These are phyloP conservation scores for Dasyurus viverrinus DNA, from an alignment of 2,113 vertebrate genomes.

Conservation along the genomic window DNA sequence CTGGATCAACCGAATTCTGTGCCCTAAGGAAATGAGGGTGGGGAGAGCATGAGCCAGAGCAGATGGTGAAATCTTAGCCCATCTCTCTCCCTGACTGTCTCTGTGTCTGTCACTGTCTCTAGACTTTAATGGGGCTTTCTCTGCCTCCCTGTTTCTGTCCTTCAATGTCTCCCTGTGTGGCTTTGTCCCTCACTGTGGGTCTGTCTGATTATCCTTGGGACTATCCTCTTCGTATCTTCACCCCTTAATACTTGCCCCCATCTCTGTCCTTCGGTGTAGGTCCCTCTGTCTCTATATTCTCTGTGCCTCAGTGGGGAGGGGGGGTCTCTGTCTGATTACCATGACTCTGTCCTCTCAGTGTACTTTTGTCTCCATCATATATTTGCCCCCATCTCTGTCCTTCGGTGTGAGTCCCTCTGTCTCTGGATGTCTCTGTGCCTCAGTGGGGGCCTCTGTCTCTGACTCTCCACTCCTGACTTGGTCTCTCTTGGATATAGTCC, in stretches of 20 bases:
- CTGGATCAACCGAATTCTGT: not conserved
- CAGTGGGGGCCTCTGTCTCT: not conserved
- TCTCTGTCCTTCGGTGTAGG: not conserved
- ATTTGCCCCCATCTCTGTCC: not conserved
- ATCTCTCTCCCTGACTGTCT: not conserved
- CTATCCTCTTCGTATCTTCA: not conserved
- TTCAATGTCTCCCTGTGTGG: not conserved
- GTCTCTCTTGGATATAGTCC: not conserved
- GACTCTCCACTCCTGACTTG: not conserved
- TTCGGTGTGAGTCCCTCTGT: not conserved
- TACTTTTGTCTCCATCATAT: not conserved
- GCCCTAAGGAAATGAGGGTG: not conserved
- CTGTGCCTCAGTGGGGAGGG: not conserved
- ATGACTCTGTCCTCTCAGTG: not conserved
- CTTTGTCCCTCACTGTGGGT: not conserved
- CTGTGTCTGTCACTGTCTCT: not conserved
- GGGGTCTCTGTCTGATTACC: not conserved
- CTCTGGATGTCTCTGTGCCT: not conserved
- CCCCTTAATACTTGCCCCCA: not conserved
- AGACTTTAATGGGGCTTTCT: not conserved
- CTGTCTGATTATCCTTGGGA: not conserved
- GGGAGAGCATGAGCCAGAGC: not conserved
- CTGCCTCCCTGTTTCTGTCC: conserved; percentile 3
- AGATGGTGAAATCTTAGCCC: not conserved
- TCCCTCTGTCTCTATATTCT: not conserved